These are phyloP conservation scores for Ochotona princeps DNA, from an alignment of 2,113 vertebrate species.

Conservation along the genomic window DNA sequence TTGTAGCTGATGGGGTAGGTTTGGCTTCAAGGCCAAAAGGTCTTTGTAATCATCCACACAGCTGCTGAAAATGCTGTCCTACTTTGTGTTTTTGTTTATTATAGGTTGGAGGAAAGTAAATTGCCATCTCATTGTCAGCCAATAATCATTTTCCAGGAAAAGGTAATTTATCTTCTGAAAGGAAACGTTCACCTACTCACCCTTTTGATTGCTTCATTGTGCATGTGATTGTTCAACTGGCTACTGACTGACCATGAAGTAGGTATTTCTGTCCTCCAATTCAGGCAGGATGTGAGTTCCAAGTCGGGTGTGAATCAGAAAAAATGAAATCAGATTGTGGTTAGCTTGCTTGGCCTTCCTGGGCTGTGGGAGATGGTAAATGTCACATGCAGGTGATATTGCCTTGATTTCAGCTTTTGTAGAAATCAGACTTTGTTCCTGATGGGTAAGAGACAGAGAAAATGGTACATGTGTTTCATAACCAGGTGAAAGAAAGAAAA, in stretches of 20 bases:
- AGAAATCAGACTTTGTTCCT: neutral
- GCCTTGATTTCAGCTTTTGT: neutral
- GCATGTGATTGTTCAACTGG: neutral
- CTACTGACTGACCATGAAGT: neutral
- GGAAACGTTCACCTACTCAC: constrained; percentile 24
- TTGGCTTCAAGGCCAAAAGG: constrained; percentile 61
- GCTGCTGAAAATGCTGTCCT: constrained; percentile 46
- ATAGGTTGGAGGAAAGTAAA: constrained; percentile 62
- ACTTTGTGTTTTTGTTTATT: constrained; percentile 74
- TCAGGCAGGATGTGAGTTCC: neutral
- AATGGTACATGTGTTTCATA: neutral
- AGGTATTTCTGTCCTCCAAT: neutral
- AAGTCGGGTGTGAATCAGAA: neutral
- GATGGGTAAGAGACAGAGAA: neutral
- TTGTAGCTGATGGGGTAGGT: constrained; percentile 40
- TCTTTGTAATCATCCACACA: constrained; percentile 44
- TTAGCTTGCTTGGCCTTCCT: neutral
- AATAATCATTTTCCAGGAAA: constrained; percentile 73
- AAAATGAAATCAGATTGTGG: rapidly evolving
- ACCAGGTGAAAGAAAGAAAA: neutral
- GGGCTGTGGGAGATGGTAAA: rapidly evolving
- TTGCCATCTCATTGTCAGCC: constrained; percentile 58
- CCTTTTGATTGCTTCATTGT: constrained; percentile 70
- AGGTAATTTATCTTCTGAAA: constrained; percentile 69
- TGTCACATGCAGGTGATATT: rapidly evolving